These are phyloP conservation scores for Stigmatopora nigra DNA, from an alignment of 2,113 vertebrate genomes.

Conservation along the genomic window DNA sequence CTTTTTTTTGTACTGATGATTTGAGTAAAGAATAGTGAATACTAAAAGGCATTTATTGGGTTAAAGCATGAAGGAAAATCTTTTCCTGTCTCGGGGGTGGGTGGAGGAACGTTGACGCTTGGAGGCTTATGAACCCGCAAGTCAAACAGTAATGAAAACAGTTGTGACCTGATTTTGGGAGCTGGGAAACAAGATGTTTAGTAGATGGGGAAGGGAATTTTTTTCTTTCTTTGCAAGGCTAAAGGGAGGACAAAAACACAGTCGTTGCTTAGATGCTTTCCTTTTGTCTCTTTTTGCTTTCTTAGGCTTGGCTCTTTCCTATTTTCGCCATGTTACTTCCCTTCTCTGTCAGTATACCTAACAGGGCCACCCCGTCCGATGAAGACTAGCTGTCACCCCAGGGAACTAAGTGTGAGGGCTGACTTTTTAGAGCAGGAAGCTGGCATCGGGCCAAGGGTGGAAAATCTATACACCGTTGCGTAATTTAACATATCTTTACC, in stretches of 20 bases:
- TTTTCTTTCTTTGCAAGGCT: conserved; percentile 15
- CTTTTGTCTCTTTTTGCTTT: conserved; percentile 3
- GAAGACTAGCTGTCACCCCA: conserved; percentile 50
- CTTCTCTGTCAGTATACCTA: conserved; percentile 23
- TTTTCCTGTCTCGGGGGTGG: conserved; percentile 67
- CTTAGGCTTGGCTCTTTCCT: not conserved
- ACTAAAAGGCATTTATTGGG: conserved; percentile 58
- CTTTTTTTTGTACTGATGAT: not conserved
- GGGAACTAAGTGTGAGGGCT: conserved; percentile 55
- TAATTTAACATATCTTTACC: conserved; percentile 78
- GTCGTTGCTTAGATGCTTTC: conserved; percentile 2
- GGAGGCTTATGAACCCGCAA: conserved; percentile 59
- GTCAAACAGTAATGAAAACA: conserved; percentile 62
- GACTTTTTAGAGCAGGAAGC: conserved; percentile 67
- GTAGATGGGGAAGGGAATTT: conserved; percentile 15
- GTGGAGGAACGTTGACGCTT: conserved; percentile 60
- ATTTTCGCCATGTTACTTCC: conserved; percentile 17
- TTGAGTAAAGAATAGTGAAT: conserved; percentile 2
- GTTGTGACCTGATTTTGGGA: conserved; percentile 62
- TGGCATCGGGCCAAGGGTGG: conserved; percentile 67
- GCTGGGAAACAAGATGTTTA: conserved; percentile 29
- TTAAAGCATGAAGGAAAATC: conserved; percentile 61
- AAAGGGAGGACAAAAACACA: conserved; percentile 6
- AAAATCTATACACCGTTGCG: conserved; percentile 76
- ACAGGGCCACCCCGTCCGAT: conserved; percentile 29